Evolutionary conservation across 2,797 vertebrate species (phyloP).

Genomic region (Falco columbarius): DNA sequence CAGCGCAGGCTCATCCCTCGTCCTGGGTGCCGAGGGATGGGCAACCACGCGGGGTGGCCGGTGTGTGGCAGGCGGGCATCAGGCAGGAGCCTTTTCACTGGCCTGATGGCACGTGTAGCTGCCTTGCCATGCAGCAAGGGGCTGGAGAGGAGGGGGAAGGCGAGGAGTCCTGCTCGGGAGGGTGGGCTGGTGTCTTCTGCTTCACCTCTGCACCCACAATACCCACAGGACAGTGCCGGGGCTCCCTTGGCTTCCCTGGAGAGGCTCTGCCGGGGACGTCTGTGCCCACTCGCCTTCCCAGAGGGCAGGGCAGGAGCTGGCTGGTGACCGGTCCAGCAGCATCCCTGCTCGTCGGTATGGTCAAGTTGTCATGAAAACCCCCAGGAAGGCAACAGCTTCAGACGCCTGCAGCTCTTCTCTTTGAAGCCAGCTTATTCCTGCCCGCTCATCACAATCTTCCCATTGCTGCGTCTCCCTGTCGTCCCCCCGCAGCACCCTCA

Average conservation of each 20-base stretch:
- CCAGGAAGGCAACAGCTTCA: neutral
- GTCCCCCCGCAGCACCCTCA: rapidly evolving
- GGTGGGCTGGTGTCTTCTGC: neutral
- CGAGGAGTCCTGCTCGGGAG: neutral
- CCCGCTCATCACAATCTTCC: neutral
- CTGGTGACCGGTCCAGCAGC: rapidly evolving
- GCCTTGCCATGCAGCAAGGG: rapidly evolving
- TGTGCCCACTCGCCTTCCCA: neutral
- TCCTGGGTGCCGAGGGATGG: neutral
- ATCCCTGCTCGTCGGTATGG: rapidly evolving
- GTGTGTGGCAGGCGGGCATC: neutral
- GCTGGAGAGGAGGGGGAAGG: neutral
- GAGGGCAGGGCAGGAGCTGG: neutral
- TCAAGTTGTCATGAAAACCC: neutral
- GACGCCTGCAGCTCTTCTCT: neutral
- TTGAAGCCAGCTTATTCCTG: neutral
- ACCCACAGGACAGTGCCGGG: rapidly evolving
- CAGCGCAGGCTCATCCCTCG: neutral
- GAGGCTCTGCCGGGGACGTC: neutral
- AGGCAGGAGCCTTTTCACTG: neutral
- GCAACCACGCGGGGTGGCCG: rapidly evolving
- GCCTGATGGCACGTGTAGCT: rapidly evolving
- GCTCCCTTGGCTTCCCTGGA: neutral
- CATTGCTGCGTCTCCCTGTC: neutral
- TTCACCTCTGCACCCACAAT: neutral